Percentiles rank a stretch among this genome's conserved stretches.
Evolutionary conservation across 1,140 invertebrate genomes (phyloP).

Genomic region (Pogonus chalceus): DNA sequence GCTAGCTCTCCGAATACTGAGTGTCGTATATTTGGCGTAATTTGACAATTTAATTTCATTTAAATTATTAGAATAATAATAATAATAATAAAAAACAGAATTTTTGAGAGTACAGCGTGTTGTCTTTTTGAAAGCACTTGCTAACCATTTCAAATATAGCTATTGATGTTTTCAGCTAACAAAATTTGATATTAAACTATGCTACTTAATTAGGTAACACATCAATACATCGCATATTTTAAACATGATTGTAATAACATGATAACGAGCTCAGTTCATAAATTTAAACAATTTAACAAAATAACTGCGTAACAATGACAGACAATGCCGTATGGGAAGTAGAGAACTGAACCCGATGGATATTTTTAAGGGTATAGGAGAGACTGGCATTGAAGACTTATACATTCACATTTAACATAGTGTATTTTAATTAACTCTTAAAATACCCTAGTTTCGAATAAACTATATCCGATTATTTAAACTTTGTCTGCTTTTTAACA

Average conservation of each 20-base stretch:
- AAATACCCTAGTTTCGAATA: conserved; percentile 1
- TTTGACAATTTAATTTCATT: too few species aligned
- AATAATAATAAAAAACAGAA: too few species aligned
- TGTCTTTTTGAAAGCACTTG: background rate
- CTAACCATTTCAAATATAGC: background rate
- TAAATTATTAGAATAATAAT: too few species aligned
- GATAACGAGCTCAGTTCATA: conserved; percentile 6
- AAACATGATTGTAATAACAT: conserved; percentile 2
- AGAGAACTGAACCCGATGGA: background rate
- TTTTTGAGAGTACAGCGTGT: background rate
- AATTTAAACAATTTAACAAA: background rate
- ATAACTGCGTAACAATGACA: background rate
- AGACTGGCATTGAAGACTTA: background rate
- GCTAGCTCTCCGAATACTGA: conserved; percentile 1
- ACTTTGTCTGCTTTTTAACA: background rate
- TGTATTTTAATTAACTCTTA: conserved; percentile 1
- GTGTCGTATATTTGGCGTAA: conserved; percentile 1
- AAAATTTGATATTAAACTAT: background rate
- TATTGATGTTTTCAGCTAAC: conserved; percentile 1
- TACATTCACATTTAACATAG: conserved; percentile 7
- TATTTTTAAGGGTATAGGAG: background rate
- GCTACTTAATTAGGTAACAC: conserved; percentile 3
- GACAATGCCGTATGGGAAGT: conserved; percentile 6
- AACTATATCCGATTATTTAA: background rate
- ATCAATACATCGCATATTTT: conserved; percentile 2